Percentiles rank a stretch among this genome's conserved stretches.
Evolutionary conservation across 2,113 vertebrate species (phyloP).

Genomic region (Calidris pugnax): DNA sequence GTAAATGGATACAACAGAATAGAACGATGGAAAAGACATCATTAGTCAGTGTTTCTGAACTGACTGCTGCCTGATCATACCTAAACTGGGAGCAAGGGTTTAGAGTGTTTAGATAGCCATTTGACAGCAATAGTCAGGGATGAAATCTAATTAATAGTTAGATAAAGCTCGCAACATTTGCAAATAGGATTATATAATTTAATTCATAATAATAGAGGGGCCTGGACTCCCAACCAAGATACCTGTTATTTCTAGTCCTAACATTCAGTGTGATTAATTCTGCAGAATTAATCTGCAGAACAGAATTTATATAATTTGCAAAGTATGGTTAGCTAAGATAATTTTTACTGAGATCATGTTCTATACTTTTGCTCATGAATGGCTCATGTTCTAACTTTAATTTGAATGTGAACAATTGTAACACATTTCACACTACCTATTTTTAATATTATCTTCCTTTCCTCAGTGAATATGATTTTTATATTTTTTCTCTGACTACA

Average conservation of each 20-base stretch:
- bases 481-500: constrained; percentile 25
- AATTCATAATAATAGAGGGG: background rate
- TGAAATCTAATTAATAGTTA: constrained; percentile 35
- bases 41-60: background rate
- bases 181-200: constrained; percentile 36
- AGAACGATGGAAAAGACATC: background rate
- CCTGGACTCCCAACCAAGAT: background rate
- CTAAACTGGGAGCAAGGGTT: background rate
- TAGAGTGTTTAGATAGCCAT: background rate
- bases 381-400: background rate
- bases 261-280: constrained; percentile 41
- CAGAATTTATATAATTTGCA: constrained; percentile 10
- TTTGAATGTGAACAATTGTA: constrained; percentile 22
- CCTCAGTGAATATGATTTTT: constrained; percentile 35
- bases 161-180: constrained; percentile 22
- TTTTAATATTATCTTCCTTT: constrained; percentile 55
- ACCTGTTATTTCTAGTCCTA: constrained; percentile 10
- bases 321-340: constrained; percentile 27
- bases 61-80: background rate
- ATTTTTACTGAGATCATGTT: constrained; percentile 17
- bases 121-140: background rate
- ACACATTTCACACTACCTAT: constrained; percentile 16
- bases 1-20: background rate
- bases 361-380: background rate
- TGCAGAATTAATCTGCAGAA: constrained; percentile 15